Conservation (phyloP, 1,140 invertebrate species). For the Medauroidea extradentata region DNA sequence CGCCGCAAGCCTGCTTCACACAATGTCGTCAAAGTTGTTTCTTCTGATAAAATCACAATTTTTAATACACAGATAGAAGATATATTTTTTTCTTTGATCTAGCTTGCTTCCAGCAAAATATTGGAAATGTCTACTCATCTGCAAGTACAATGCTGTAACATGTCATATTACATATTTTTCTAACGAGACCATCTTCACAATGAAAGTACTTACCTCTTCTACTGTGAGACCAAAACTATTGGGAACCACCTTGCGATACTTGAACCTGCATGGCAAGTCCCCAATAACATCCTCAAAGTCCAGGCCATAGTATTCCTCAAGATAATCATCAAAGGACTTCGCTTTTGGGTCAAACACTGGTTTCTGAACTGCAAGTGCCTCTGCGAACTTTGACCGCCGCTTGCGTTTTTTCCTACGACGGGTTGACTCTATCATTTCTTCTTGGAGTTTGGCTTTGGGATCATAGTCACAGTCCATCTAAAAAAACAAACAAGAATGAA, state of each 20-base stretch:
- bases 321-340: conserved; percentile 79
- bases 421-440: conserved; percentile 55
- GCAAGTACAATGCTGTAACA: conserved; percentile 1
- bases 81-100: too few species aligned
- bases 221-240: conserved; percentile 89
- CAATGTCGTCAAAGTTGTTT: too few species aligned
- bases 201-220: conserved; percentile 78
- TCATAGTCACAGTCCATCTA: conserved; percentile 88
- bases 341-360: conserved; percentile 76
- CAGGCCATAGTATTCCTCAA: conserved; percentile 91
- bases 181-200: conserved; percentile 15
- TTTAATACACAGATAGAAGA: too few species aligned
- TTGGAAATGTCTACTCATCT: neutral
- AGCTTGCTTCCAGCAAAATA: conserved; percentile 1
- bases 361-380: conserved; percentile 63
- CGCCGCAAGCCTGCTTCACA: too few species aligned
- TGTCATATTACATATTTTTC: conserved; percentile 1
- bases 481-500: conserved; percentile 23
- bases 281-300: conserved; percentile 94
- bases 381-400: conserved; percentile 62
- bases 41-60: too few species aligned
- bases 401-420: conserved; percentile 47
- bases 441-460: conserved; percentile 49
- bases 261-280: conserved; percentile 87
- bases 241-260: conserved; percentile 82